A percentile compares a stretch with the other conserved stretches of the same genome.
These are phyloP conservation scores for Idaea straminata DNA, from an alignment of 2,888 invertebrate species.

Conservation along the genomic window DNA sequence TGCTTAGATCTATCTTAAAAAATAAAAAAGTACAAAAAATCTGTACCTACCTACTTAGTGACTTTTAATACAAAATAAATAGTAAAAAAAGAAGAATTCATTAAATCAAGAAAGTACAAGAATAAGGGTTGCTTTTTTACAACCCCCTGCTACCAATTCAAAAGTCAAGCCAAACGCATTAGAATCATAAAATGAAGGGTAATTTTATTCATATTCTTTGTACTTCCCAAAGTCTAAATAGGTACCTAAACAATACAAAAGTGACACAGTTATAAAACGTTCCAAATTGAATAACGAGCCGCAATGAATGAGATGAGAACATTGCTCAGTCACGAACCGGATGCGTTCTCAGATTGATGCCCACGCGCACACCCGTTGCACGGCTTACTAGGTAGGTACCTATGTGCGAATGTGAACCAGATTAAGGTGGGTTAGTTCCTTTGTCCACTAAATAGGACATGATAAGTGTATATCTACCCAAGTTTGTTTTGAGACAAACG, in stretches of 20 bases:
- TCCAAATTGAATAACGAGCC: slow-evolving; percentile 23
- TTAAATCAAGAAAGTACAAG: too few species aligned
- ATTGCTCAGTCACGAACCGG: slow-evolving; percentile 2
- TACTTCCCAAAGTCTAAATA: background rate
- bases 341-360: background rate
- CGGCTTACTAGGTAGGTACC: background rate
- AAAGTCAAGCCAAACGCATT: too few species aligned
- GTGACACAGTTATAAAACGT: slow-evolving; percentile 12
- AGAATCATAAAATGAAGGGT: too few species aligned
- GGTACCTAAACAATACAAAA: background rate
- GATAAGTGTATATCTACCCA: background rate
- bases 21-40: too few species aligned
- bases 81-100: too few species aligned
- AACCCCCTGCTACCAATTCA: too few species aligned
- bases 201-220: too few species aligned
- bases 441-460: background rate
- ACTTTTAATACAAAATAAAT: too few species aligned
- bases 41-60: too few species aligned
- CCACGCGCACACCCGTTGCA: background rate
- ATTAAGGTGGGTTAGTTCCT: background rate
- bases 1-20: too few species aligned
- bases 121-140: too few species aligned
- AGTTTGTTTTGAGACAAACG: background rate
- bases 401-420: background rate
- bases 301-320: slow-evolving; percentile 15